Conservation (phyloP, 2,888 invertebrate genomes). For the Trichopria drosophilae region DNA sequence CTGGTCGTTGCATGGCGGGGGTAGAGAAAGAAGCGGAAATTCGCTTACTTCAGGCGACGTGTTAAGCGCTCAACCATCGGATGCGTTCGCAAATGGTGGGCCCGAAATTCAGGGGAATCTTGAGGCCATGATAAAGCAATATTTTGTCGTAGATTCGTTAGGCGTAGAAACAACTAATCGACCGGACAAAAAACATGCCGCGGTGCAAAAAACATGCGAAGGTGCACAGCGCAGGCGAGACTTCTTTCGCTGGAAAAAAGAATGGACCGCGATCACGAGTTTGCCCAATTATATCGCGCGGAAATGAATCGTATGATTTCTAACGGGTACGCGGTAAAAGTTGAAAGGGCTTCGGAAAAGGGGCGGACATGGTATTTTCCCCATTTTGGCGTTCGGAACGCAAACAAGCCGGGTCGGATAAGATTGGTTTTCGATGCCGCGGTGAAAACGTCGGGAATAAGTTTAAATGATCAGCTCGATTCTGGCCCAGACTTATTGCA, state of each 20-base stretch:
- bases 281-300: slow-evolving; percentile 11
- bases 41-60: background rate
- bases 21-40: background rate
- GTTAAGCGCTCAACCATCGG: no score
- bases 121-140: background rate
- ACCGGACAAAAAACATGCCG: background rate
- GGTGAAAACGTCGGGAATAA: slow-evolving; percentile 35
- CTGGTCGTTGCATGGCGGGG: slow-evolving; percentile 10
- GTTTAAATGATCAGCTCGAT: slow-evolving; percentile 42
- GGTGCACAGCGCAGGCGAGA: slow-evolving; percentile 4
- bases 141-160: slow-evolving; percentile 13
- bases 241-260: slow-evolving; percentile 17
- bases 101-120: background rate
- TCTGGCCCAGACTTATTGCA: slow-evolving; percentile 47
- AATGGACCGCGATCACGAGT: slow-evolving; percentile 13
- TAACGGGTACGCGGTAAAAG: slow-evolving; percentile 8
- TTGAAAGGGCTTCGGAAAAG: background rate
- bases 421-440: slow-evolving; percentile 47
- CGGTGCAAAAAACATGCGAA: slow-evolving; percentile 6
- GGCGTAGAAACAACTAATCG: background rate
- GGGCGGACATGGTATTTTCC: slow-evolving; percentile 23
- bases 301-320: slow-evolving; percentile 24
- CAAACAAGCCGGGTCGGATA: slow-evolving; percentile 40
- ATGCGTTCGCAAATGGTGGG: background rate
- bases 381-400: slow-evolving; percentile 26